A percentile compares a stretch with the other conserved stretches of the same genome.
Evolutionary conservation across 2,113 vertebrate species (phyloP).

Genomic region (Pachypanchax playfairii): DNA sequence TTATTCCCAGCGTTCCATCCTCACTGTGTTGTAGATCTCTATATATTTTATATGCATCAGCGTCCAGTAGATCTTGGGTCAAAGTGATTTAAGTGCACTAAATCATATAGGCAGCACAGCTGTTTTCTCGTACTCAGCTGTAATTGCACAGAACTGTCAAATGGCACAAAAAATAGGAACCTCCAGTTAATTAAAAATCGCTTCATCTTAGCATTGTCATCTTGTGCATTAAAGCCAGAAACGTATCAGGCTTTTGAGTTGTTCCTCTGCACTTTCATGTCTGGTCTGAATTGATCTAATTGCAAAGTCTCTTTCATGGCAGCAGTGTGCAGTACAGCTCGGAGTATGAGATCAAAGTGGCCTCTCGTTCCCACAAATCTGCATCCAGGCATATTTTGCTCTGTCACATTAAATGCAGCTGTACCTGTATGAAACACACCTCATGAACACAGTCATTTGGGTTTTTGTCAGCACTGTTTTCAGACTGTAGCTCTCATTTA

Average conservation of each 20-base stretch:
- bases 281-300: conserved; percentile 64
- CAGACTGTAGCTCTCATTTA: conserved; percentile 10
- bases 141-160: conserved; percentile 48
- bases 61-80: too few species aligned
- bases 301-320: conserved; percentile 66
- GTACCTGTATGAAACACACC: conserved; percentile 3
- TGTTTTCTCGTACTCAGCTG: conserved; percentile 17
- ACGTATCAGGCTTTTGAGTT: conserved; percentile 26
- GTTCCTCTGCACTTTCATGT: conserved; percentile 32
- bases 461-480: conserved; percentile 7
- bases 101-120: too few species aligned
- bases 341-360: conserved; percentile 50
- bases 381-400: conserved; percentile 19
- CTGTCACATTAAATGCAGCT: conserved; percentile 15
- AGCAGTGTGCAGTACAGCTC: conserved; percentile 13
- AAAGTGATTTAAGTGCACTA: too few species aligned
- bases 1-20: neutral
- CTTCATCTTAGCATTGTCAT: conserved; percentile 38
- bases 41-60: too few species aligned
- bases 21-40: neutral
- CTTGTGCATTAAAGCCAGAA: too few species aligned
- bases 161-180: conserved; percentile 29
- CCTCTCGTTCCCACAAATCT: conserved; percentile 24
- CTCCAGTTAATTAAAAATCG: conserved; percentile 46
- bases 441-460: neutral